Base-by-base conservation (phyloP, 2,797 vertebrate species). In the Xyrichtys novacula region DNA sequence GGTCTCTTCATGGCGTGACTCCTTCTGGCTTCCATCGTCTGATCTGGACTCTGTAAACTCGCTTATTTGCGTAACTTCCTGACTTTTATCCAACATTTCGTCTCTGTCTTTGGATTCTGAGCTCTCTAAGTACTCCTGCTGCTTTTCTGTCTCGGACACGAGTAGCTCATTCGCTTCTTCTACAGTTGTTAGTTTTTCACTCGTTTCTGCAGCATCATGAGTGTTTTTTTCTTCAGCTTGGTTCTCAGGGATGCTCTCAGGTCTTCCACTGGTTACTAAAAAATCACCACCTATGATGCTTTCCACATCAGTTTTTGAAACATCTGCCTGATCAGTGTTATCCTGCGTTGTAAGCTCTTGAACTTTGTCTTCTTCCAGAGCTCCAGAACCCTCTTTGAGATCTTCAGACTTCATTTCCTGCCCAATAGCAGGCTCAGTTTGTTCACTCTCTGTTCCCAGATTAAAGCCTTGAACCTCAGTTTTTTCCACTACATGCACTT, bases 31-130 rank as follows among this genome's bases (percentile, higher is more conserved):
- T 36, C 71, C 85, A 5, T 82, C 71, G 2, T 85, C 87, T 1
- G 85, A 85, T 56, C 61, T 81, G 6, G 83, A 78, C 0, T 54
- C 48, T 12, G 61, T 84, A 0, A 88, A 76, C 22, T 86, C 74
- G 0, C 73, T 82, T 65, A 86, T 78, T 70, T 80, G 71, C 42
- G 85, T 89, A 16, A 83, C 70, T 62, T 85, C 86, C 46, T 16
- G 36, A 46, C 69, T 68, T 28, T 52, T 52, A 2, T 47, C 61
- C 54, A 2, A 8, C 0, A 29, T 36, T 31, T 77, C 61, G 10
- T 67, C 50, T 0, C 49, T 16, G 0, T 55, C 49, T 48, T 42
- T 54, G 1, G 0, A 10, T 39, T 65, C 71, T 14, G 54, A 67
- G 63, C 48, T 54, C 1, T 43, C 23, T 14, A 32, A 38, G 2